A percentile compares a stretch with the other conserved stretches of the same genome.
Conservation (phyloP, 2,113 vertebrate genomes). For the Gobius niger region DNA sequence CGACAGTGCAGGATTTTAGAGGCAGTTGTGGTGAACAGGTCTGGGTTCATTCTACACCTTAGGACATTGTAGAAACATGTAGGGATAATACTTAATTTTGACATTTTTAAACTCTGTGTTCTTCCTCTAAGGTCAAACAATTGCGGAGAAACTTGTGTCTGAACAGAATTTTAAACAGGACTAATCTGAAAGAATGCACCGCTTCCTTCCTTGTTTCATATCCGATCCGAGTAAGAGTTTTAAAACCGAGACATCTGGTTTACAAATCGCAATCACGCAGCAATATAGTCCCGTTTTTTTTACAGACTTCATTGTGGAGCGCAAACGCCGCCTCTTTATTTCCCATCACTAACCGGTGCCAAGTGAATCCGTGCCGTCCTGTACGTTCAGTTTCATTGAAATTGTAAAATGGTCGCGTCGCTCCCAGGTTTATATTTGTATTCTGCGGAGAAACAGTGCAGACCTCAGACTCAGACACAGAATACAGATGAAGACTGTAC, state of each 20-base stretch:
- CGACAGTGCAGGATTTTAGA: too few relatives aligned
- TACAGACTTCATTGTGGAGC: too few relatives aligned
- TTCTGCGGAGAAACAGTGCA: neutral
- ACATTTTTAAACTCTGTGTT: too few relatives aligned
- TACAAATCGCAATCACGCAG: neutral
- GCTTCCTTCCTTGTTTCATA: neutral
- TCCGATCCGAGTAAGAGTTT: neutral
- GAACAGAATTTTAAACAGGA: constrained; percentile 1
- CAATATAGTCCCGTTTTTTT: too few relatives aligned
- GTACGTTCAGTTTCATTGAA: neutral
- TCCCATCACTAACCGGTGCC: too few relatives aligned
- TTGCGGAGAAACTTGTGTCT: neutral
- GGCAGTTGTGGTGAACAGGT: too few relatives aligned
- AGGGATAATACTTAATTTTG: too few relatives aligned
- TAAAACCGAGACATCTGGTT: neutral
- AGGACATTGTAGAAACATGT: too few relatives aligned
- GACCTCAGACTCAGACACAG: neutral
- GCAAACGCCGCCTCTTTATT: too few relatives aligned
- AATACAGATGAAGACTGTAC: constrained; percentile 1
- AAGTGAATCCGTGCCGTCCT: too few relatives aligned
- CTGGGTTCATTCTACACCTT: too few relatives aligned
- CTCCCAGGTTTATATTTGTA: constrained; percentile 3
- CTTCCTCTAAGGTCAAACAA: neutral
- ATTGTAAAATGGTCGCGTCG: neutral
- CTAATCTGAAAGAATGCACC: neutral